These are phyloP conservation scores for Leucania comma DNA, from an alignment of 2,888 invertebrate genomes.

Conservation along the genomic window DNA sequence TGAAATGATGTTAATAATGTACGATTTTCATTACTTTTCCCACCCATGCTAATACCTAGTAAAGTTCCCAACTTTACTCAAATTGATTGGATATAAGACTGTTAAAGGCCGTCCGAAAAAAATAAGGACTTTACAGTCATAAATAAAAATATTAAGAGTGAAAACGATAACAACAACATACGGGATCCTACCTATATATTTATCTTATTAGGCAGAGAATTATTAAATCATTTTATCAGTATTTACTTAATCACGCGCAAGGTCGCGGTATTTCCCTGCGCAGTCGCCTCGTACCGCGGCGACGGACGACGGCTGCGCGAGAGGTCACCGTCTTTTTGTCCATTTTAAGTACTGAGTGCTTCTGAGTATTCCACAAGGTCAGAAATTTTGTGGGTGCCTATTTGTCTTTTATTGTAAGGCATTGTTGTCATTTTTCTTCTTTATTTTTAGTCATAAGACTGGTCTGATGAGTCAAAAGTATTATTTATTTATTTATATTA, in stretches of 20 bases:
- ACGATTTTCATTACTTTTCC: neutral
- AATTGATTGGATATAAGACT: neutral
- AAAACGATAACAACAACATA: neutral
- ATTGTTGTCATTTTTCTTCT: conserved; percentile 19
- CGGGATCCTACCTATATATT: neutral
- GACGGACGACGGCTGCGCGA: conserved; percentile 36
- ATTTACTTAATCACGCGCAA: conserved; percentile 46
- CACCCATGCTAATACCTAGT: neutral
- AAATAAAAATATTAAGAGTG: neutral
- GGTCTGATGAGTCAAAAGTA: conserved; percentile 27
- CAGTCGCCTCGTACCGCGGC: conserved; percentile 8
- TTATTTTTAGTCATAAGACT: conserved; percentile 17
- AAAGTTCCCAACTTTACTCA: neutral
- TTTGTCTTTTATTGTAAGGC: conserved; percentile 20
- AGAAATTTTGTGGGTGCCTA: conserved; percentile 17
- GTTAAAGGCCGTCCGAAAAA: neutral
- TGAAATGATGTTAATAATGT: neutral
- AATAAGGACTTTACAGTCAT: neutral
- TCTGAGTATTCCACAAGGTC: conserved; percentile 65
- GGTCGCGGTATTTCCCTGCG: conserved; percentile 50
- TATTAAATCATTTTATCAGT: conserved; percentile 6
- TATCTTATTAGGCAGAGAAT: neutral
- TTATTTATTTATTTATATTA: no score
- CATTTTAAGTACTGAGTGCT: conserved; percentile 28
- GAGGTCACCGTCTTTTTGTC: conserved; percentile 59